Percentiles rank a stretch among this genome's conserved stretches.
These are phyloP conservation scores for Brachionus plicatilis DNA, from an alignment of 1,140 invertebrate species.

Conservation along the genomic window DNA sequence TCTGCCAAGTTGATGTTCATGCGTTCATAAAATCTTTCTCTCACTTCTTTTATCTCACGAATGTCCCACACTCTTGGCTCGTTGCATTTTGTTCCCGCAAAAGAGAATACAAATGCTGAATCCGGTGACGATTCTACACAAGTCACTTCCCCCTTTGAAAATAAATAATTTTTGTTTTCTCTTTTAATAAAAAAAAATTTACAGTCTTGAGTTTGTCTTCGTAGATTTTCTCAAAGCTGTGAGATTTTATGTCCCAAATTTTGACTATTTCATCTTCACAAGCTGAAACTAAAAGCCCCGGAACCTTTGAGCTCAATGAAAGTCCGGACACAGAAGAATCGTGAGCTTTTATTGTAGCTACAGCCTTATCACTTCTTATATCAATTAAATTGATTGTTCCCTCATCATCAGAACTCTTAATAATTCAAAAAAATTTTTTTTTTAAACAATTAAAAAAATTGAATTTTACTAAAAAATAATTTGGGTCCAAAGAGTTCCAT, in stretches of 20 bases:
- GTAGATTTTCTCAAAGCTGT: neutral
- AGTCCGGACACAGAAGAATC: conserved; percentile 24
- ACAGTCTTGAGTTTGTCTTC: conserved; percentile 18
- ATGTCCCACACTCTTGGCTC: conserved; percentile 35
- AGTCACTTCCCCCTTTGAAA: neutral
- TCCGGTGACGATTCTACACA: neutral
- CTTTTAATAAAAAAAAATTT: neutral
- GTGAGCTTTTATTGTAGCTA: conserved; percentile 2
- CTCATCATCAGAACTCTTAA: conserved; percentile 12
- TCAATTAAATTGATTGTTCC: conserved; percentile 19
- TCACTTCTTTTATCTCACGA: conserved; percentile 23
- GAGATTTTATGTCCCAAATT: conserved; percentile 28
- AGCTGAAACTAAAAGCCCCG: conserved; percentile 16
- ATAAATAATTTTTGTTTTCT: neutral
- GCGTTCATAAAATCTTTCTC: neutral
- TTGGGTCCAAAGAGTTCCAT: conserved; percentile 31
- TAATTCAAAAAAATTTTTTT: neutral
- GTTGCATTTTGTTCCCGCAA: neutral
- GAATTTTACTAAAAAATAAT: neutral
- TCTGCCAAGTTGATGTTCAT: neutral
- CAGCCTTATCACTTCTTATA: conserved; percentile 17
- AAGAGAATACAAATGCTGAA: conserved; percentile 20
- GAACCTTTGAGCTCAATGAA: neutral
- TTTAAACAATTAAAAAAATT: neutral
- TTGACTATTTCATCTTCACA: conserved; percentile 7